Base-by-base conservation (phyloP, 2,797 vertebrate genomes). In the Halcyon chelicuti region DNA sequence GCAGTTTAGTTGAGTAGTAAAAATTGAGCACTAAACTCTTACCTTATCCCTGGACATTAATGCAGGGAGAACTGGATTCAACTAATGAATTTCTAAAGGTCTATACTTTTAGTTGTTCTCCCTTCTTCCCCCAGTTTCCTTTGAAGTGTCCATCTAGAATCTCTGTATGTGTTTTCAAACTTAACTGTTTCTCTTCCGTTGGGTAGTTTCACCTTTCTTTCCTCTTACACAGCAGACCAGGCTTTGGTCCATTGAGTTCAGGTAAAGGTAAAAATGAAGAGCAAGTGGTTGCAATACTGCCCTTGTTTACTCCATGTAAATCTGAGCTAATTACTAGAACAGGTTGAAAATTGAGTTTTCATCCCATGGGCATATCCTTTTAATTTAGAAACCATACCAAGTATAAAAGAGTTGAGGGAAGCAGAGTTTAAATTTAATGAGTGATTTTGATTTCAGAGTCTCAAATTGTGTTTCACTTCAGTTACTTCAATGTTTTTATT, bases 271-370 rank as follows among this genome's bases (percentile, higher is more conserved):
- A 75, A 96, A 93, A 44, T 25, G 10, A 89, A 92, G 71, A 90
- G n/a, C 2, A 33, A 35, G 19, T 23, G 15, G 25, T 19, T 91
- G 49, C 86, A 82, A 58, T 63, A 23, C 8, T 65, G 78, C 23
- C 40, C 33, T 42, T 60, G 19, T 42, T 83, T 33, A 31, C 16
- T n/a, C 35, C 46, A 19, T 31, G 49, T 68, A 75, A 93, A 68
- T 57, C 79, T 81, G 73, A 86, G 39, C 58, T 65, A 86, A 67
- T 72, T 86, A 78, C 22, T 35, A 65, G 26, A 93, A 77, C 15
- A 83, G 33, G 79, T 74, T 88, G 79, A 68, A 96, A 86, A 93
- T 42, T 8, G 61, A 77, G 14, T 90, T 95, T 88, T 85, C 81
- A 74, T 91, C 80, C 75, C 54, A 67, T 22, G 49, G 61, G 65